Evolutionary conservation across 2,797 vertebrate species (phyloP).

Genomic region (Myripristis jacobus): DNA sequence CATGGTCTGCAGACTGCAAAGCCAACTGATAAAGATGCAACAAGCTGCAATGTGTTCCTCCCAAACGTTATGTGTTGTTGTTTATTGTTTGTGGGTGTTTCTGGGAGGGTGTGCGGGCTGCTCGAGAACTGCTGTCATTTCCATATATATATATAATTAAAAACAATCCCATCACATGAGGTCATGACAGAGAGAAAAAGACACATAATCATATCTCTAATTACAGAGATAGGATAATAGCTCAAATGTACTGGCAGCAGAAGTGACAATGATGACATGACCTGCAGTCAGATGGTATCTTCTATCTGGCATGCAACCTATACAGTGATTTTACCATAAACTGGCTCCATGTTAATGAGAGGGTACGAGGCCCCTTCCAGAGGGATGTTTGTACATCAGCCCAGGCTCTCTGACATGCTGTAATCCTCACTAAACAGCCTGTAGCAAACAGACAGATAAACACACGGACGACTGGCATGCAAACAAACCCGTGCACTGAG

Average conservation of each 20-base stretch:
- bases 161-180: constrained; percentile 1
- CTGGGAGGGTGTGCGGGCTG: not conserved
- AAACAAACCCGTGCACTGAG: not conserved
- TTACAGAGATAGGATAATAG: constrained; percentile 1
- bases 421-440: not conserved
- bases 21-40: too few relatives aligned
- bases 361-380: not conserved
- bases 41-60: too few relatives aligned
- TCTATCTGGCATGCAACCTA: not conserved
- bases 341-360: not conserved
- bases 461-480: not conserved
- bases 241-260: not conserved
- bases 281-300: not conserved
- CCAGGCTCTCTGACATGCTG: not conserved
- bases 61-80: not conserved
- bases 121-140: not conserved
- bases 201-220: not conserved
- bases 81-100: not conserved
- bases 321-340: not conserved
- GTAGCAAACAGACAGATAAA: not conserved
- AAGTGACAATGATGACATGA: constrained; percentile 10
- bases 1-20: not conserved
- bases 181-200: not conserved
- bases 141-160: not conserved
- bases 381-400: not conserved